A percentile compares a stretch with the other conserved stretches of the same genome.
Conservation (phyloP, 2,797 vertebrate genomes). For the Halcyon leucocephala region DNA sequence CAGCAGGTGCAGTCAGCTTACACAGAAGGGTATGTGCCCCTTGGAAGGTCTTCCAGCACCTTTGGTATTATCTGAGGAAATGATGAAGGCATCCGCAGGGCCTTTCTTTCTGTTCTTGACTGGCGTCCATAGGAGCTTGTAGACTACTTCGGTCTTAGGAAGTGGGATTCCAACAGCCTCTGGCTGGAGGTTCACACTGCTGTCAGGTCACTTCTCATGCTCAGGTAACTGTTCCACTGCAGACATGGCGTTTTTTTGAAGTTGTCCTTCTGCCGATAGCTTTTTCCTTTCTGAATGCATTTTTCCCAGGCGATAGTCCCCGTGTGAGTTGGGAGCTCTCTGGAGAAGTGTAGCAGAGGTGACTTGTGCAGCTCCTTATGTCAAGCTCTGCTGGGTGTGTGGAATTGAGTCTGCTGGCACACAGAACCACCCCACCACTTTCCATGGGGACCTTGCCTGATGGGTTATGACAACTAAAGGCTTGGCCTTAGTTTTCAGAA, state of each 20-base stretch:
- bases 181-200: neutral
- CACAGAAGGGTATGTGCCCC: rapidly evolving
- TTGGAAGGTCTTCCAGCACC: neutral
- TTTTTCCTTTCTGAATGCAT: neutral
- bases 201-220: neutral
- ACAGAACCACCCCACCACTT: neutral
- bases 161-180: neutral
- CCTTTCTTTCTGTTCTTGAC: neutral
- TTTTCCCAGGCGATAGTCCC: neutral
- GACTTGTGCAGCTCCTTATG: neutral
- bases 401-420: neutral
- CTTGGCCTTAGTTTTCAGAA: neutral
- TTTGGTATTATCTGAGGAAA: neutral
- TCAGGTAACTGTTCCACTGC: neutral
- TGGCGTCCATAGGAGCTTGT: neutral
- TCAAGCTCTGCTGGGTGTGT: rapidly evolving
- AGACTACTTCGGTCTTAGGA: neutral
- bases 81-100: neutral
- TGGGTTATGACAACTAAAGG: neutral
- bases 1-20: neutral
- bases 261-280: neutral
- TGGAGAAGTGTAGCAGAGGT: neutral
- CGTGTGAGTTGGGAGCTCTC: neutral
- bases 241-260: neutral
- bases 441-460: neutral